Conservation (phyloP, 2,113 vertebrate species). For the Promerops cafer region DNA sequence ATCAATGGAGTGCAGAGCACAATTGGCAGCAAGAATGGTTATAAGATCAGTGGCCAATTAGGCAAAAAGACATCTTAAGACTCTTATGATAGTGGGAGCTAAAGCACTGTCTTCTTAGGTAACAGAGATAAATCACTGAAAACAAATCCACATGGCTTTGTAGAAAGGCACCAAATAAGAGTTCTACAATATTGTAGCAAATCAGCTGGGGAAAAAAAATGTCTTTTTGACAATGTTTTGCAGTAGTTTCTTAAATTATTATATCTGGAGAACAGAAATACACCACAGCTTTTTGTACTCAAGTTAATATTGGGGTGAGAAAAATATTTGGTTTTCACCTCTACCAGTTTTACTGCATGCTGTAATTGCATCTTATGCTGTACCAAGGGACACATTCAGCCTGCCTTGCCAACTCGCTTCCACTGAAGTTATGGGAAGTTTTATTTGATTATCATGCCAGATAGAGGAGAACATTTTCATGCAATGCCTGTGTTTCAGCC, state of each 20-base stretch:
- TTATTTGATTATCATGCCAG: neutral
- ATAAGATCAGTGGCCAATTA: conserved; percentile 40
- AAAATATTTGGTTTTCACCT: conserved; percentile 10
- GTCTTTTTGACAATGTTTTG: neutral
- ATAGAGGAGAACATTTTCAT: neutral
- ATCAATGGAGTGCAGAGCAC: neutral
- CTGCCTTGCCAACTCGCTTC: neutral
- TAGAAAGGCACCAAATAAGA: neutral
- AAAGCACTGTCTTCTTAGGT: neutral
- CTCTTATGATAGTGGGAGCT: neutral
- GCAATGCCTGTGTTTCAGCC: neutral
- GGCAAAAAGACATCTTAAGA: conserved; percentile 28
- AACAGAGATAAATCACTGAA: neutral
- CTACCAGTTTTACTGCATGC: neutral
- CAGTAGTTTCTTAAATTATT: neutral
- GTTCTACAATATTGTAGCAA: neutral
- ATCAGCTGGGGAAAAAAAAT: neutral
- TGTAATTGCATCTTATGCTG: neutral
- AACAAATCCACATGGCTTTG: neutral
- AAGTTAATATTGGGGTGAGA: neutral
- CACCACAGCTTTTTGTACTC: neutral
- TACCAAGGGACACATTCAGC: neutral
- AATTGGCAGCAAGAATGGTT: neutral
- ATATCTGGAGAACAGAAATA: neutral
- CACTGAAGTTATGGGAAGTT: neutral